Conservation (phyloP, 1,140 invertebrate species). For the Drosophila funebris region DNA sequence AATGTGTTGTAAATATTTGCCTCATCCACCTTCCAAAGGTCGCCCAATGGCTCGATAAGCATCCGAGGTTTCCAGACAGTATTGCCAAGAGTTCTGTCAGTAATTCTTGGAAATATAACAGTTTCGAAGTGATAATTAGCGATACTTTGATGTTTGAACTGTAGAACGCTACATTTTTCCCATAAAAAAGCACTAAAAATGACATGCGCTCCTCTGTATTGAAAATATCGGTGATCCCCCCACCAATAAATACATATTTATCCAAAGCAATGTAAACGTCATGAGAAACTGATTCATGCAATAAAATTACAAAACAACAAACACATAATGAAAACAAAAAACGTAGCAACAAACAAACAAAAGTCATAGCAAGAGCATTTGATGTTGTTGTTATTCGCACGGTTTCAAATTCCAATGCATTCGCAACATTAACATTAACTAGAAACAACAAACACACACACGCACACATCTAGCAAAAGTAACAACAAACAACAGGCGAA, state of each 20-base stretch:
- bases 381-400: conserved; percentile 65
- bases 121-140: not conserved
- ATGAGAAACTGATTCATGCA: conserved; percentile 38
- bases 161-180: not conserved
- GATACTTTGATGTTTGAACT: too few relatives aligned
- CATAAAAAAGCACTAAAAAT: not conserved
- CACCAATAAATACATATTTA: not conserved
- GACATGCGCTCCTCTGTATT: too few relatives aligned
- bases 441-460: conserved; percentile 33
- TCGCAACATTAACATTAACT: conserved; percentile 67
- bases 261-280: conserved; percentile 2
- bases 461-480: conserved; percentile 19
- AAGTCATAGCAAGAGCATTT: conserved; percentile 25
- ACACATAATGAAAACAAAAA: not conserved
- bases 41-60: not conserved
- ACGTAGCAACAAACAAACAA: conserved; percentile 31
- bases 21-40: conserved; percentile 2
- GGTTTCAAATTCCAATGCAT: conserved; percentile 74
- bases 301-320: conserved; percentile 37
- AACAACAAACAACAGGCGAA: conserved; percentile 54
- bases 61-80: not conserved
- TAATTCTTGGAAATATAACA: not conserved
- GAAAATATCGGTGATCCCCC: conserved; percentile 5
- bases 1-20: not conserved
- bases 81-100: not conserved